Percentiles rank a stretch among this genome's conserved stretches.
Conservation (phyloP, 2,797 vertebrate species). For the Triplophysa bombifrons region DNA sequence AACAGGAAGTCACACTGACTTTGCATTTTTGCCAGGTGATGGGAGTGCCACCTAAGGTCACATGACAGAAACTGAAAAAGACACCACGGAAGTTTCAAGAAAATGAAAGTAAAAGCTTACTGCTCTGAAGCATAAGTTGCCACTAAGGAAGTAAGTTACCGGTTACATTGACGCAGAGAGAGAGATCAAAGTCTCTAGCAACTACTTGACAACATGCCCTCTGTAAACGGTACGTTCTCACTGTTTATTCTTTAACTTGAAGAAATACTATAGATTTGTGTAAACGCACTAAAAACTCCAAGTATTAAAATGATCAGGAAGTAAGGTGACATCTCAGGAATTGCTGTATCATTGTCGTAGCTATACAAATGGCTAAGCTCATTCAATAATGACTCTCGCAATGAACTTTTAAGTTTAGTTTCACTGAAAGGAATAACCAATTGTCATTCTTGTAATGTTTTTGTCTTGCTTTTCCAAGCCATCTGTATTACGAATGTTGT, state of each 20-base stretch:
- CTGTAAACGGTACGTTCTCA: slow-evolving; percentile 42
- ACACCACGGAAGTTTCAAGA: neutral
- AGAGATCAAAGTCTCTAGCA: neutral
- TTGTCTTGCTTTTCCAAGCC: too few relatives aligned
- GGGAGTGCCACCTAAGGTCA: slow-evolving; percentile 53
- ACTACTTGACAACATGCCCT: slow-evolving; percentile 38
- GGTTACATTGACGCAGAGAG: neutral
- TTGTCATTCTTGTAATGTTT: too few relatives aligned
- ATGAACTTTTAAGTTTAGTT: too few relatives aligned
- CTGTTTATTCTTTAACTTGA: neutral
- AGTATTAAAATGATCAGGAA: too few relatives aligned
- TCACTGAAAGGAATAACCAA: too few relatives aligned
- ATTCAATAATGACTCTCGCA: too few relatives aligned
- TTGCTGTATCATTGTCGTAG: neutral
- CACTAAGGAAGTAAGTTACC: slow-evolving; percentile 4
- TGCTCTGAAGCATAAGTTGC: neutral
- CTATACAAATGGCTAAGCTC: neutral
- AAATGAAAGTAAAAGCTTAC: slow-evolving; percentile 29
- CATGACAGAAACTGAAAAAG: slow-evolving; percentile 25
- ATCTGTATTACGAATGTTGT: too few relatives aligned
- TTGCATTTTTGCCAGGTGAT: slow-evolving; percentile 52
- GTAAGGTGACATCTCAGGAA: neutral
- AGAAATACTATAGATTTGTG: neutral
- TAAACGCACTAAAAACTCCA: neutral
- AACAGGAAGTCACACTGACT: neutral